A percentile compares a stretch with the other conserved stretches of the same genome.
These are phyloP conservation scores for Cheilosia soror DNA, from an alignment of 2,888 invertebrate genomes.

Conservation along the genomic window DNA sequence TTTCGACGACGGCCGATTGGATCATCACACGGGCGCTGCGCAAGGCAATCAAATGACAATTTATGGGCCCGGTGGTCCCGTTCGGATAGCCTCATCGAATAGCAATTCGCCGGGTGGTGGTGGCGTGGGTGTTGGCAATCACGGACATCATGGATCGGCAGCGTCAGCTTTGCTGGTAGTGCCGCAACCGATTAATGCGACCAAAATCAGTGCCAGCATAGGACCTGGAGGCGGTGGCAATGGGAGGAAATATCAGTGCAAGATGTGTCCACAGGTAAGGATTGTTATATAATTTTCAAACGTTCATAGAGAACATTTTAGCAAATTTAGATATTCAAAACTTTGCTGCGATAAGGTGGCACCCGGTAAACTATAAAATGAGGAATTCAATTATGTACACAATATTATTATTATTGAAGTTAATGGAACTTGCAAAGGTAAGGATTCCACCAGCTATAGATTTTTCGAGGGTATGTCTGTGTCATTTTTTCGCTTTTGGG, in stretches of 20 bases:
- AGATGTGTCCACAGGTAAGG: constrained; percentile 98
- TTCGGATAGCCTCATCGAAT: constrained; percentile 78
- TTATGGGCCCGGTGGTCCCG: constrained; percentile 77
- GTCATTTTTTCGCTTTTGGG: too few relatives aligned
- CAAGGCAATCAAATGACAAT: constrained; percentile 80
- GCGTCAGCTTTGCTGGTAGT: constrained; percentile 91
- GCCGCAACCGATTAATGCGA: constrained; percentile 93
- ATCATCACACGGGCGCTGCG: constrained; percentile 82
- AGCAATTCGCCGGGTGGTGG: constrained; percentile 80
- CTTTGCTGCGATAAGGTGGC: too few relatives aligned
- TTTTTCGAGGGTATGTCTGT: too few relatives aligned
- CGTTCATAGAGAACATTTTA: background rate
- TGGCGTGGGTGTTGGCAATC: constrained; percentile 82
- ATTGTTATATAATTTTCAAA: background rate
- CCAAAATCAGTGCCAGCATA: constrained; percentile 85
- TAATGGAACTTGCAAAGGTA: too few relatives aligned
- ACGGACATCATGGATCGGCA: constrained; percentile 85
- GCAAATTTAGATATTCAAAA: background rate
- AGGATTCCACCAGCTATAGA: too few relatives aligned
- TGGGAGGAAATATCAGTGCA: constrained; percentile 95
- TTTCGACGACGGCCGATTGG: constrained; percentile 83
- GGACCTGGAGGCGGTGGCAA: constrained; percentile 81
- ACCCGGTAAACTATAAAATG: too few relatives aligned
- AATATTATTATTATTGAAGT: too few relatives aligned
- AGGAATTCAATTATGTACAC: too few relatives aligned